A percentile compares a stretch with the other conserved stretches of the same genome.
phyloP scores from a whole-genome alignment of 2,113 vertebrate genomes.

The Passer montanus region DNA sequence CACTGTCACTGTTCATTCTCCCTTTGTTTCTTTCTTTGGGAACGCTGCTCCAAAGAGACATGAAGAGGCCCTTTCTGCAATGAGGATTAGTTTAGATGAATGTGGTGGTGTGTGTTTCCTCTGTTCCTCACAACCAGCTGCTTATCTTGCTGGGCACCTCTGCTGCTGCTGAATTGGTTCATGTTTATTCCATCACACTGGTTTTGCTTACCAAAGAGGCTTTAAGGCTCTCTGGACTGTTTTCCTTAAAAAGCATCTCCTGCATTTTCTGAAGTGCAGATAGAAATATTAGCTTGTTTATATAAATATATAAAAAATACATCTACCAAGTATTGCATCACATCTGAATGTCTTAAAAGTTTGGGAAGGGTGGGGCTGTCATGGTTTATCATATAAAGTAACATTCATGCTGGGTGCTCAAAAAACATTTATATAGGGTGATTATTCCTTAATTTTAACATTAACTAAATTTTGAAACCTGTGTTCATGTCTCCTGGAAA shows the following conservation, averaged over 20 bases:
- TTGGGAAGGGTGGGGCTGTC: background rate
- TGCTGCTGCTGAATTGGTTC: background rate
- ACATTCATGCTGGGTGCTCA: background rate
- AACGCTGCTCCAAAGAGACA: background rate
- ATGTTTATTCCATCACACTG: background rate
- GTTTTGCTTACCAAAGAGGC: background rate
- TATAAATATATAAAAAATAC: background rate
- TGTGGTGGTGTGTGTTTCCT: background rate
- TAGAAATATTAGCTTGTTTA: background rate
- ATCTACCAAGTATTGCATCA: background rate
- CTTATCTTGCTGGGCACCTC: background rate
- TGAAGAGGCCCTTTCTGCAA: background rate
- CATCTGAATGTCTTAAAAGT: background rate
- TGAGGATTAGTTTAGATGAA: background rate
- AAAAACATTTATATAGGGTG: background rate
- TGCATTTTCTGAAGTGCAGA: background rate
- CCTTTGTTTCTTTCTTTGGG: conserved; percentile 11
- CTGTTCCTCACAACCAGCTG: background rate
- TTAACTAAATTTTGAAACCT: background rate
- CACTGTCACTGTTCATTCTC: conserved; percentile 35
- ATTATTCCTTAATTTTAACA: background rate
- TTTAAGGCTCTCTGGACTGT: background rate
- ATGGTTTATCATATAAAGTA: background rate
- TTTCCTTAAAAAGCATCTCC: background rate
- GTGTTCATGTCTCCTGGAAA: background rate